phyloP scores from a whole-genome alignment of 1,140 invertebrate species.

The Drosophila kanapiae region DNA sequence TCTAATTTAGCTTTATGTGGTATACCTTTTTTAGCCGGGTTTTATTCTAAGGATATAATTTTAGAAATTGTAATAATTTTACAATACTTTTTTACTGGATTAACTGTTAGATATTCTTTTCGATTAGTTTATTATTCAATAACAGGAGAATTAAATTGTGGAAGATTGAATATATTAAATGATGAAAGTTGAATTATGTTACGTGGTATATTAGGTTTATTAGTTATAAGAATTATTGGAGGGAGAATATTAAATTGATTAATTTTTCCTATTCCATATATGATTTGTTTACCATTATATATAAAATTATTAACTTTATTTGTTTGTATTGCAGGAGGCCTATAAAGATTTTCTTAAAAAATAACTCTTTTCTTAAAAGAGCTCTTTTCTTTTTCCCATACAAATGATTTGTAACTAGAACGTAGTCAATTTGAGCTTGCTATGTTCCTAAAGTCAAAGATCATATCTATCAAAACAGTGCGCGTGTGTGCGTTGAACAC shows the following conservation, averaged over 20 bases:
- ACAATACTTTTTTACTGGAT: conserved; percentile 86
- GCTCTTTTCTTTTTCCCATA: too few species aligned
- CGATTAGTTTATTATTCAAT: conserved; percentile 87
- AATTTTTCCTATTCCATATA: conserved; percentile 85
- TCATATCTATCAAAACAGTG: too few species aligned
- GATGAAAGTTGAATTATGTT: conserved; percentile 86
- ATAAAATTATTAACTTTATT: conserved; percentile 85
- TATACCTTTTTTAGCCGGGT: conserved; percentile 88
- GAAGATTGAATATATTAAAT: conserved; percentile 84
- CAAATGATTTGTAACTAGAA: too few species aligned
- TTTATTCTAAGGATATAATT: conserved; percentile 90
- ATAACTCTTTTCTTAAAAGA: too few species aligned
- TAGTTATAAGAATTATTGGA: conserved; percentile 86
- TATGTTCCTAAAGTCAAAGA: too few species aligned
- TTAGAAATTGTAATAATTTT: conserved; percentile 86
- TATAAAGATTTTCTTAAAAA: too few species aligned
- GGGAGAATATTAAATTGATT: conserved; percentile 85
- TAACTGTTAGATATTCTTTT: conserved; percentile 87
- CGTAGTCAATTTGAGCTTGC: too few species aligned
- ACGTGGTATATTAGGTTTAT: conserved; percentile 86
- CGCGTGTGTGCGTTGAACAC: too few species aligned
- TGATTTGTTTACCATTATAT: conserved; percentile 86
- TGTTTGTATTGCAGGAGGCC: conserved; percentile 83
- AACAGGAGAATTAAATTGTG: conserved; percentile 85
- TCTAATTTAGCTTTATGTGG: conserved; percentile 86